A percentile compares a stretch with the other conserved stretches of the same genome.
Conservation (phyloP, 2,797 vertebrate species). For the Synanceia verrucosa region DNA sequence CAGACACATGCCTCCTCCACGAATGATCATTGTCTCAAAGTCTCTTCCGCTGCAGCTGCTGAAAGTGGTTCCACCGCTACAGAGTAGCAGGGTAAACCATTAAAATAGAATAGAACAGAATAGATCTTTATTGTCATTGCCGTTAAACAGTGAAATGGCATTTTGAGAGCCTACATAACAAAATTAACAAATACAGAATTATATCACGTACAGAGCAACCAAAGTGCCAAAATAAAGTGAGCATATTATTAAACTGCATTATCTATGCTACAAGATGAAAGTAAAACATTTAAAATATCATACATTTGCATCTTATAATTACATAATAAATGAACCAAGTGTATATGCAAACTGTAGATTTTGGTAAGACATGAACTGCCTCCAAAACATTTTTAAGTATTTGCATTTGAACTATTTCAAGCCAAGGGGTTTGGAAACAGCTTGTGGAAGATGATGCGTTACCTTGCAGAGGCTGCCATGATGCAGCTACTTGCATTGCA, state of each 20-base stretch:
- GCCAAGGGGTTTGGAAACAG: neutral
- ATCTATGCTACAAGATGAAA: neutral
- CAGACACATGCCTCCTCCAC: slow-evolving; percentile 86
- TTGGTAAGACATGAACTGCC: neutral
- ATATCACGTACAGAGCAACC: neutral
- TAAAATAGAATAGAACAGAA: neutral
- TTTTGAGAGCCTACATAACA: no score
- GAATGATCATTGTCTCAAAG: slow-evolving; percentile 84
- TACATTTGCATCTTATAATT: neutral
- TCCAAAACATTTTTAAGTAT: neutral
- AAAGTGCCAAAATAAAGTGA: neutral
- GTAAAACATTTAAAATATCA: neutral
- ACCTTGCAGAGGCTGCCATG: slow-evolving; percentile 82
- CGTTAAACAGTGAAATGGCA: no score
- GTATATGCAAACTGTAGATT: neutral
- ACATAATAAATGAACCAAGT: neutral
- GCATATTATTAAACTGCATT: neutral
- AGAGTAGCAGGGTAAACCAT: slow-evolving; percentile 14
- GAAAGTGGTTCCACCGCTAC: slow-evolving; percentile 82
- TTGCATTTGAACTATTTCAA: slow-evolving; percentile 1
- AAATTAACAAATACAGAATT: neutral
- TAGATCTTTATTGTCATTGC: neutral
- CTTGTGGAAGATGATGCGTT: slow-evolving; percentile 40
- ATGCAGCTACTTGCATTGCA: slow-evolving; percentile 74
- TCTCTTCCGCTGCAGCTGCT: slow-evolving; percentile 85